Conservation (phyloP, 2,113 vertebrate genomes). For the Odontesthes bonariensis region DNA sequence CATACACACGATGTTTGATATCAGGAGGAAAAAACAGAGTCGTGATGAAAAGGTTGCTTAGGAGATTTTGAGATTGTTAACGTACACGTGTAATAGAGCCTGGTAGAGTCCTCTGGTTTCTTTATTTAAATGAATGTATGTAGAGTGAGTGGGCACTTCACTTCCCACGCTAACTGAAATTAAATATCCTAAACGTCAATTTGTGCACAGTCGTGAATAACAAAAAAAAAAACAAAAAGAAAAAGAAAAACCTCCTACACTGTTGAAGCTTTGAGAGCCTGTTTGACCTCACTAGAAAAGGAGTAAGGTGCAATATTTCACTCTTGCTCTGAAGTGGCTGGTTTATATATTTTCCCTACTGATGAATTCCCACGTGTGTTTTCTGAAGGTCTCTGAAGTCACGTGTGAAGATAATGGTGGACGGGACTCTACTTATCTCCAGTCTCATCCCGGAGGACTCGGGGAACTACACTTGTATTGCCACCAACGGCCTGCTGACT, state of each 20-base stretch:
- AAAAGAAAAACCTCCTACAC: constrained; percentile 39
- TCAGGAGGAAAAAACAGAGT: neutral
- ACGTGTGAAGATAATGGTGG: constrained; percentile 92
- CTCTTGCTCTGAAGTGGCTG: constrained; percentile 14
- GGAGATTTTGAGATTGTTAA: neutral
- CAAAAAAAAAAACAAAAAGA: neutral
- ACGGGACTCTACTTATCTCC: constrained; percentile 91
- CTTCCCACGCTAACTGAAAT: constrained; percentile 47
- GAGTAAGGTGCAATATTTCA: constrained; percentile 7
- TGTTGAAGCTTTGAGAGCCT: constrained; percentile 17
- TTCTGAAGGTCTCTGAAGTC: constrained; percentile 87
- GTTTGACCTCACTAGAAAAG: constrained; percentile 12
- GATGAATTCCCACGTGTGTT: constrained; percentile 9
- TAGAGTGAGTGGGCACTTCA: constrained; percentile 43
- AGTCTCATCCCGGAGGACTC: constrained; percentile 85
- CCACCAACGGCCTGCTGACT: constrained; percentile 90
- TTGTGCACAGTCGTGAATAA: constrained; percentile 44
- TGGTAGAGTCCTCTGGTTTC: neutral
- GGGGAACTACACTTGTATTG: constrained; percentile 91
- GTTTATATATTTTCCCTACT: constrained; percentile 8
- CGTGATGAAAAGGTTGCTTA: constrained; percentile 1
- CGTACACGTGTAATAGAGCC: constrained; percentile 22
- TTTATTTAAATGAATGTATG: constrained; percentile 35
- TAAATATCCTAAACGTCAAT: constrained; percentile 52
- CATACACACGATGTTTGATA: neutral